Conservation (phyloP, 2,113 vertebrate genomes). For the Litocranius walleri region DNA sequence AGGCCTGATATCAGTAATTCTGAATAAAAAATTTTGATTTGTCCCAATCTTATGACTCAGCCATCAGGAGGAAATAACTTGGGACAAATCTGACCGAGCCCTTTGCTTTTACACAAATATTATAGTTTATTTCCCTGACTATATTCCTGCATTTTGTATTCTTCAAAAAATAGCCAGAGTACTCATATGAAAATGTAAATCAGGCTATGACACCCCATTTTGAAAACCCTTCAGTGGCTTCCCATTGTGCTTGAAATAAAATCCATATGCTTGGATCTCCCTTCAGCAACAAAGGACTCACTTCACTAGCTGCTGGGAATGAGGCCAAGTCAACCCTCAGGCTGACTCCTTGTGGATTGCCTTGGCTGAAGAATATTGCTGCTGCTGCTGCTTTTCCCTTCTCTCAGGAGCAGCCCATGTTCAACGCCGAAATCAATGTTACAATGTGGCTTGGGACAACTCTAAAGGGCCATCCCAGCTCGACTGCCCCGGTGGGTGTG, state of each 20-base stretch:
- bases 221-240: background rate
- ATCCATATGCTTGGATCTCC: background rate
- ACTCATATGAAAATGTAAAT: conserved; percentile 31
- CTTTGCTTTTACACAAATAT: background rate
- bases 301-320: background rate
- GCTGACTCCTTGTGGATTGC: background rate
- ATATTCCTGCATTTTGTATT: background rate
- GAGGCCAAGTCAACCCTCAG: background rate
- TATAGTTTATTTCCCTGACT: background rate
- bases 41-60: background rate
- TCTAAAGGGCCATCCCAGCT: background rate
- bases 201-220: background rate
- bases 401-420: background rate
- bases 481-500: fast-evolving
- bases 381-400: background rate
- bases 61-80: background rate
- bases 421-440: background rate
- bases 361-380: background rate
- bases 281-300: conserved; percentile 11
- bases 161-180: background rate
- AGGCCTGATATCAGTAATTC: background rate
- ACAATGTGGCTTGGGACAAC: background rate
- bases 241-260: conserved; percentile 22
- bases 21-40: background rate
- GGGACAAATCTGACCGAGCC: background rate